A percentile compares a stretch with the other conserved stretches of the same genome.
Conservation (phyloP, 2,888 invertebrate species). For the Lacanobia wlatinum region DNA sequence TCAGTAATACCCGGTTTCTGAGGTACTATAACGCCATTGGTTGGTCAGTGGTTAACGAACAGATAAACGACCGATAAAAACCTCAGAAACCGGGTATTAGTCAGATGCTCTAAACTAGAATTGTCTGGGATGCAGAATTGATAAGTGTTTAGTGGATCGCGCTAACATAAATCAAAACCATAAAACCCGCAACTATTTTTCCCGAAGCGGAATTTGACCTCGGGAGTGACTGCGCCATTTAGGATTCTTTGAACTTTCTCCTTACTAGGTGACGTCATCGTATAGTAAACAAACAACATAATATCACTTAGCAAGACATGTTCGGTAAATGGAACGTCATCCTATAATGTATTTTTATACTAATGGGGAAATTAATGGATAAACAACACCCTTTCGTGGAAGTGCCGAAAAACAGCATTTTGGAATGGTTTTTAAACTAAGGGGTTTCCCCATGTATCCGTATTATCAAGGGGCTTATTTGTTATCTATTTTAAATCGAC, state of each 20-base stretch:
- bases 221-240: conserved; percentile 2
- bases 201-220: conserved; percentile 6
- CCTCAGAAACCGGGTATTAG: too few relatives aligned
- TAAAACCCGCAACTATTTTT: conserved; percentile 25
- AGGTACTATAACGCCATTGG: too few relatives aligned
- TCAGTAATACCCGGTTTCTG: too few relatives aligned
- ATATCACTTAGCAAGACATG: conserved; percentile 10
- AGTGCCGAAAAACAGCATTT: too few relatives aligned
- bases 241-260: conserved; percentile 41
- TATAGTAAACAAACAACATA: conserved; percentile 32
- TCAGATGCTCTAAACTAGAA: neutral
- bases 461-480: neutral
- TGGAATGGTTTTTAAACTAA: neutral
- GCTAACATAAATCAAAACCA: conserved; percentile 17
- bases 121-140: neutral
- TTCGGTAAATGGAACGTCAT: conserved; percentile 6
- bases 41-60: too few relatives aligned
- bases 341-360: neutral
- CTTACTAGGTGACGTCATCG: conserved; percentile 26
- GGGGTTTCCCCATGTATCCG: neutral
- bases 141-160: conserved; percentile 1
- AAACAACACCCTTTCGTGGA: neutral
- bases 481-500: neutral
- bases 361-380: neutral
- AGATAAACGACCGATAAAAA: too few relatives aligned